Conservation (phyloP, 2,888 invertebrate genomes). For the Acronicta leporina region DNA sequence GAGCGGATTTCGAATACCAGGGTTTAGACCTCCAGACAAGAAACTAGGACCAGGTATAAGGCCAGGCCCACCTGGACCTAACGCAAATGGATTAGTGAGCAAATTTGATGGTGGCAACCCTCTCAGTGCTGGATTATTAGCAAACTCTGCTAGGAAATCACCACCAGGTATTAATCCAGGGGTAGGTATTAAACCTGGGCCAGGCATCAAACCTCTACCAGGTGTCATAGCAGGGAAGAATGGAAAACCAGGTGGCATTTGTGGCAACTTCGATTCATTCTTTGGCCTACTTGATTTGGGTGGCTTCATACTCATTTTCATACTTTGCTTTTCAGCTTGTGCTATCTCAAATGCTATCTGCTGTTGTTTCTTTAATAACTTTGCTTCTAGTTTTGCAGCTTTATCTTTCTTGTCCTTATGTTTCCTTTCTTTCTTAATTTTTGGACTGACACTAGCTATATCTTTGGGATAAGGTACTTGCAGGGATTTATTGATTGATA, state of each 20-base stretch:
- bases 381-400: conserved; percentile 82
- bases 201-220: conserved; percentile 89
- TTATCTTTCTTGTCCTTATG: conserved; percentile 87
- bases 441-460: conserved; percentile 88
- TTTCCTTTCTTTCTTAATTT: conserved; percentile 89
- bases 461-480: conserved; percentile 86
- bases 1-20: conserved; percentile 86
- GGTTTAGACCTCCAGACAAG: conserved; percentile 72
- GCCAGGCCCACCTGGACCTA: conserved; percentile 89
- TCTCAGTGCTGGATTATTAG: conserved; percentile 84
- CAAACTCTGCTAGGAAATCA: conserved; percentile 80
- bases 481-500: conserved; percentile 83
- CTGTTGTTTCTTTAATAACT: conserved; percentile 83
- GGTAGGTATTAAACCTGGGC: conserved; percentile 82
- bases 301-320: conserved; percentile 74
- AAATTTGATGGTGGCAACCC: conserved; percentile 79
- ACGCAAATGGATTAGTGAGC: conserved; percentile 86
- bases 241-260: conserved; percentile 82
- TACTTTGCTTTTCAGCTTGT: conserved; percentile 77
- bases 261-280: conserved; percentile 80
- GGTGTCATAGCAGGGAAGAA: conserved; percentile 83
- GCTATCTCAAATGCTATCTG: conserved; percentile 81
- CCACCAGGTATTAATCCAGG: conserved; percentile 85
- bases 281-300: conserved; percentile 80
- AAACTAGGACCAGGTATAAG: conserved; percentile 89